Conservation (phyloP, 2,797 vertebrate species). For the Threskiornis aethiopicus region DNA sequence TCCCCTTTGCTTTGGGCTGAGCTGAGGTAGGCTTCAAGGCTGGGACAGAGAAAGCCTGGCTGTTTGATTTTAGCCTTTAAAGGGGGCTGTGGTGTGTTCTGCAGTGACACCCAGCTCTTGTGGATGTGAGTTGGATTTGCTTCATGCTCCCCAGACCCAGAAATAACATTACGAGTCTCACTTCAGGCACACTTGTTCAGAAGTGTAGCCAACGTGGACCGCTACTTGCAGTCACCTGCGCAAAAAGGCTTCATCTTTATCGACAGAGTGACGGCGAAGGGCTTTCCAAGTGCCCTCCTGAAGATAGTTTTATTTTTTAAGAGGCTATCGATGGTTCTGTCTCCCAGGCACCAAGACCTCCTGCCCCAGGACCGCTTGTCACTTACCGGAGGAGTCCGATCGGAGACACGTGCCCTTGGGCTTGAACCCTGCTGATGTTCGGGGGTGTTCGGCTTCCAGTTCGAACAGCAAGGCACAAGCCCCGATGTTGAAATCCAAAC, state of each 20-base stretch:
- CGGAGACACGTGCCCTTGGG: fast-evolving
- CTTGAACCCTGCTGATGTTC: not conserved
- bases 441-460: not conserved
- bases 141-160: not conserved
- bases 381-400: not conserved
- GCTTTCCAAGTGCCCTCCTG: not conserved
- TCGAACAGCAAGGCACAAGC: slow-evolving; percentile 4
- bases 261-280: not conserved
- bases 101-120: not conserved
- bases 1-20: not conserved
- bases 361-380: not conserved
- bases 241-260: not conserved
- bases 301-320: not conserved
- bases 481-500: not conserved
- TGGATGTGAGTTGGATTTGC: not conserved
- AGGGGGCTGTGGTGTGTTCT: not conserved
- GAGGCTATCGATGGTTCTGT: not conserved
- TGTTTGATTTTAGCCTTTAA: not conserved
- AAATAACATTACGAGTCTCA: not conserved
- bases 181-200: not conserved
- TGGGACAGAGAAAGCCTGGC: not conserved
- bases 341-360: not conserved
- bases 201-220: not conserved
- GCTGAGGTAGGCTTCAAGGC: not conserved
- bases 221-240: no score